Conservation (phyloP, 2,888 invertebrate species). For the Matsumyia berberina region DNA sequence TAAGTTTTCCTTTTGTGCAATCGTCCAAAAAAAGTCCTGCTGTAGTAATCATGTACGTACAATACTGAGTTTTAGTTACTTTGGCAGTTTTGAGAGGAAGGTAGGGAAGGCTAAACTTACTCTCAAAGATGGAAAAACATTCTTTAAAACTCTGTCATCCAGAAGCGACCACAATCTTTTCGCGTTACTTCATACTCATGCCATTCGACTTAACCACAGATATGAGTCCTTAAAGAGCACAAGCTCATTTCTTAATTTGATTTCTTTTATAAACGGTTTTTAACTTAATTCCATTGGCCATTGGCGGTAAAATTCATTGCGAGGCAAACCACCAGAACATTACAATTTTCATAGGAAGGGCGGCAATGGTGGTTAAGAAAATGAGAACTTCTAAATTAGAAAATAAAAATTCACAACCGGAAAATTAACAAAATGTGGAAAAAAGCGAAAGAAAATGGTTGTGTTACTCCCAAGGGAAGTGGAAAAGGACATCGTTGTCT, state of each 20-base stretch:
- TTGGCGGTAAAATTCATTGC: conserved; percentile 23
- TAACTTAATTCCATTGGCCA: conserved; percentile 37
- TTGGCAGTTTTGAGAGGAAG: neutral
- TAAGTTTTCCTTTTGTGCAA: conserved; percentile 3
- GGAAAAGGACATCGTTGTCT: conserved; percentile 52
- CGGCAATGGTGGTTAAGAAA: conserved; percentile 44
- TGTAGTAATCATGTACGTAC: no score
- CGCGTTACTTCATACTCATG: neutral
- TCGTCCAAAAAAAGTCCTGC: neutral
- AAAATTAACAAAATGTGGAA: conserved; percentile 82
- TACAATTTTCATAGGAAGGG: conserved; percentile 14
- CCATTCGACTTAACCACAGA: neutral
- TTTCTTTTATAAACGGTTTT: conserved; percentile 15
- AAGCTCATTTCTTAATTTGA: neutral
- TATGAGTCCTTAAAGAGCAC: neutral
- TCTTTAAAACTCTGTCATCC: neutral
- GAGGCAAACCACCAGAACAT: conserved; percentile 55
- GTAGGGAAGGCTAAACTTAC: neutral
- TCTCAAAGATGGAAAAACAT: neutral
- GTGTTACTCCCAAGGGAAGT: conserved; percentile 42
- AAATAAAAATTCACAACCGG: conserved; percentile 84
- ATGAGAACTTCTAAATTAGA: conserved; percentile 78
- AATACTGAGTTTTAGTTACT: neutral
- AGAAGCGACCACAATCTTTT: neutral
- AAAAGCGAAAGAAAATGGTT: conserved; percentile 64